Conservation (phyloP, 2,888 invertebrate species). For the Ophraella communa region DNA sequence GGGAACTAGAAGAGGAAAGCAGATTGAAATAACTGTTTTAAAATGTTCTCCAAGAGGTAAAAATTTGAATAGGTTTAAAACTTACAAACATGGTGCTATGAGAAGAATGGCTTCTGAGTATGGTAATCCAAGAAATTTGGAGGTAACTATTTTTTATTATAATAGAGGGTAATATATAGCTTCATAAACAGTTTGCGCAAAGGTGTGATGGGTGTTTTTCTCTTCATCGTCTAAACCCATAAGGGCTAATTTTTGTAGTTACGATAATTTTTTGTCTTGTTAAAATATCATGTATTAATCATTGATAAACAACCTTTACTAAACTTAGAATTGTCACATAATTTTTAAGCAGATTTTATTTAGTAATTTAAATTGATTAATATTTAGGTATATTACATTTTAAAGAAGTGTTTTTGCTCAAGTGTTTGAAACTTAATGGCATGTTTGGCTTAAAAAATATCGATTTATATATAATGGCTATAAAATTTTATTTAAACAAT, state of each 20-base stretch:
- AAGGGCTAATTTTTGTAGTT: conserved; percentile 46
- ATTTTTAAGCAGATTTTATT: too few relatives aligned
- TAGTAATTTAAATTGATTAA: too few relatives aligned
- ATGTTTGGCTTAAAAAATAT: too few relatives aligned
- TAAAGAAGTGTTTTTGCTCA: too few relatives aligned
- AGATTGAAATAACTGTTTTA: conserved; percentile 44
- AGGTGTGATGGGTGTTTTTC: conserved; percentile 34
- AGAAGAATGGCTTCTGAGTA: conserved; percentile 53
- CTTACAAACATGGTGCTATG: conserved; percentile 48
- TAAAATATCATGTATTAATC: too few relatives aligned
- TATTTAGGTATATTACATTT: too few relatives aligned
- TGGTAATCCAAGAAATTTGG: conserved; percentile 58
- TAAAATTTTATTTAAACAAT: too few relatives aligned
- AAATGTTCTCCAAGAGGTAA: conserved; percentile 46
- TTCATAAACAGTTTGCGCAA: conserved; percentile 50
- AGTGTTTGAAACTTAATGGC: too few relatives aligned
- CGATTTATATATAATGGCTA: too few relatives aligned
- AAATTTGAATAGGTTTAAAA: conserved; percentile 46
- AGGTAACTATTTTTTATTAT: conserved; percentile 60
- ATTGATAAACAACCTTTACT: too few relatives aligned
- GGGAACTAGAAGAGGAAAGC: conserved; percentile 46
- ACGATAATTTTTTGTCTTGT: too few relatives aligned
- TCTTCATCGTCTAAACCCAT: conserved; percentile 26
- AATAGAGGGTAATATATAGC: conserved; percentile 56
- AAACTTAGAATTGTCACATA: too few relatives aligned